These are phyloP conservation scores for Deladenus siricidicola DNA, from an alignment of 2,888 invertebrate species.

Conservation along the genomic window DNA sequence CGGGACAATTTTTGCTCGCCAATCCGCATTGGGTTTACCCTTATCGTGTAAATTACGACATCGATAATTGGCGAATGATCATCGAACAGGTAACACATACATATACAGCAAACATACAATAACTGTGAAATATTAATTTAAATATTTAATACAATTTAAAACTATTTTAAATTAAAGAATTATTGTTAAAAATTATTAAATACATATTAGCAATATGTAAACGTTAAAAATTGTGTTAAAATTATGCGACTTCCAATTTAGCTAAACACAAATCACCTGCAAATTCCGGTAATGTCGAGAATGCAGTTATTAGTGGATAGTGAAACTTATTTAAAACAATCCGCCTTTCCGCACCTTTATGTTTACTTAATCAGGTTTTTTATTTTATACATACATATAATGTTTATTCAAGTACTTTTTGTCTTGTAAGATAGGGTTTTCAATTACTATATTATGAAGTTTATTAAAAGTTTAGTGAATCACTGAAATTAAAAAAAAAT, in stretches of 20 bases:
- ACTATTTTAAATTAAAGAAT: no score
- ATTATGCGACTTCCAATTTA: constrained; percentile 17
- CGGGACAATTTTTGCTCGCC: constrained; percentile 40
- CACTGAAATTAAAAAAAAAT: background rate
- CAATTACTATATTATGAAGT: no score
- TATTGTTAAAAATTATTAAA: no score
- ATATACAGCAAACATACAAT: no score
- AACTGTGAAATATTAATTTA: background rate
- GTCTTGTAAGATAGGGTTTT: no score
- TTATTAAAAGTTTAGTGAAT: background rate
- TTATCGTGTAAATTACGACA: constrained; percentile 50
- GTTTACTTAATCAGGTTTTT: constrained; percentile 33
- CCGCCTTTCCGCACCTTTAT: constrained; percentile 44
- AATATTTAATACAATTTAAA: no score
- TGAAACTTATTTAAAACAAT: constrained; percentile 43
- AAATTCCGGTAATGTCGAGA: constrained; percentile 42
- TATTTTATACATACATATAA: background rate
- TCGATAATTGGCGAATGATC: constrained; percentile 47
- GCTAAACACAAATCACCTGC: constrained; percentile 39
- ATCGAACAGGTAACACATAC: constrained; percentile 35
- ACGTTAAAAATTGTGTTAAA: background rate
- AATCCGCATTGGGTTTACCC: constrained; percentile 52
- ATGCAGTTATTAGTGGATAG: constrained; percentile 48
- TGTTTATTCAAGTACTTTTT: background rate
- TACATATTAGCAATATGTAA: no score